Base-by-base conservation (phyloP, 2,797 vertebrate genomes). In the Odontamblyopus rebecca region DNA sequence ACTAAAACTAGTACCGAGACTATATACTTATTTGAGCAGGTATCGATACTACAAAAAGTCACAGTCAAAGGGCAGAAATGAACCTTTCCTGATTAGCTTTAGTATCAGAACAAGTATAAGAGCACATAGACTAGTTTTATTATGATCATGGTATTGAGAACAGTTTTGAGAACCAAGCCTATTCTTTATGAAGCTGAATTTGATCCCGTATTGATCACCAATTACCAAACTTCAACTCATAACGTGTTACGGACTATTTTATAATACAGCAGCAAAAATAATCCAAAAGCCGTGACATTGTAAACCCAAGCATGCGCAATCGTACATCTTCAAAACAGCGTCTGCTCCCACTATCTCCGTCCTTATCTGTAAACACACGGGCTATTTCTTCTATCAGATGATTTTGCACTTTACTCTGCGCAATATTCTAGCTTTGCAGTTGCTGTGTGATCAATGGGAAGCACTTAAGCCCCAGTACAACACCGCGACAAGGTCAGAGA, bases 381-480 rank as follows among this genome's bases (percentile, higher is more conserved):
- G 65, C 60, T 60, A 26, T 62, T 81, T 74, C 9, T 73, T 26
- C 67, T 64, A 60, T 69, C 70, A 61, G 60, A 18, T 16, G 3
- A 57, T 67, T 67, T 66, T 44, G 51, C 16, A 44, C 50, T 62
- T 70, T 76, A 66, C 70, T 41, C 69, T 56, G 32, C 6, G 26
- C 48, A 57, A 72, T 23, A 48, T 67, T 73, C 63, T 30, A 38
- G 53, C 35, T 81, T 77, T 60, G 11, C 48, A n/a, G 69, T 41
- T 7, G 1, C 63, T 8, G 63, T 29, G 35, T 73, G 78, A 80
- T 82, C 79, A 71, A 69, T 79, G 56, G 56, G 64, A 75, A 71
- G 67, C 67, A 69, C 56, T 67, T 18, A 30, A 69, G 71, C 76
- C 70, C 65, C 69, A 30, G 35, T 29, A 67, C 68, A 62, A 70